Evolutionary conservation across 1,140 invertebrate genomes (phyloP).

Genomic region (Heliconius melpomene): DNA sequence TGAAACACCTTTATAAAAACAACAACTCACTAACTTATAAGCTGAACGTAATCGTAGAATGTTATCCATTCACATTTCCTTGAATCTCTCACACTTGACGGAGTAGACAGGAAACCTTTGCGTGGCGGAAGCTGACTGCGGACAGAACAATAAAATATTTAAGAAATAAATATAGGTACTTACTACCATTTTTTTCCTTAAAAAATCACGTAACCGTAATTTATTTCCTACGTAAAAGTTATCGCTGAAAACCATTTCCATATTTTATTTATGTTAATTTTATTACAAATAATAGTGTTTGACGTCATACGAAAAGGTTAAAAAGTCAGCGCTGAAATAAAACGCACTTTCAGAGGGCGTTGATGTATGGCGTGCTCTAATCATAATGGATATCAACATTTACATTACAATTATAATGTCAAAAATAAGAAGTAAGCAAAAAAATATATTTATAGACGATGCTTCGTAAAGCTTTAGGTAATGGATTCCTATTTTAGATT

Average conservation of each 20-base stretch:
- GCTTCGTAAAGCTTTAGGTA: no score
- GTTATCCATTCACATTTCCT: no score
- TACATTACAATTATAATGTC: constrained; percentile 11
- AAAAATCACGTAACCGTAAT: not conserved
- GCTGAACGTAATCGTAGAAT: no score
- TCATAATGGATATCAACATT: not conserved
- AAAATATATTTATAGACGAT: not conserved
- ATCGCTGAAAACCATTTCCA: constrained; percentile 18
- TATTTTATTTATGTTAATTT: constrained; percentile 36
- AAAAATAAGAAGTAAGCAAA: not conserved
- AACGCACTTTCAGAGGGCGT: constrained; percentile 34
- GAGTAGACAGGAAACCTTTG: no score
- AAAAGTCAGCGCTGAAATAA: constrained; percentile 21
- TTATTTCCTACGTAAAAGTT: constrained; percentile 30
- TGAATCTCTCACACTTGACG: no score
- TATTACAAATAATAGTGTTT: constrained; percentile 21
- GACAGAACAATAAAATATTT: no score
- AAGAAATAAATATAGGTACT: no score
- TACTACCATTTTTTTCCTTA: not conserved
- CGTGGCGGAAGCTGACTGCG: no score
- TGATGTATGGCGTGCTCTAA: constrained; percentile 32
- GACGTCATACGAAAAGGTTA: constrained; percentile 40
- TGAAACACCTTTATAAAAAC: no score
- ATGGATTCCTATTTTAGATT: no score
- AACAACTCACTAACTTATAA: no score